A percentile compares a stretch with the other conserved stretches of the same genome.
These are phyloP conservation scores for Ormyrus labotus DNA, from an alignment of 2,888 invertebrate genomes.

Conservation along the genomic window DNA sequence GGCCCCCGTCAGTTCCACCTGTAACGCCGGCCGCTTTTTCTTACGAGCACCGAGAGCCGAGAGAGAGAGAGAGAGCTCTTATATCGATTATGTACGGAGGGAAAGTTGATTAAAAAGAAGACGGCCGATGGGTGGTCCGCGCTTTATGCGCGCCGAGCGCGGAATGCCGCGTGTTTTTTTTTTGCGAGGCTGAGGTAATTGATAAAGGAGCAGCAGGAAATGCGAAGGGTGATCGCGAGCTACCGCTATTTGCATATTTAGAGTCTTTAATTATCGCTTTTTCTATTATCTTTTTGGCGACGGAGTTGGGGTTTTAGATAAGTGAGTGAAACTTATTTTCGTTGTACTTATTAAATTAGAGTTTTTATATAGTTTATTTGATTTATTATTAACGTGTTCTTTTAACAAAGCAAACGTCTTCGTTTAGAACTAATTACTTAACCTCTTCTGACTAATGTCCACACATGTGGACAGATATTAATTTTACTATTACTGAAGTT, in stretches of 20 bases:
- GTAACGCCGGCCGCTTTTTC: slow-evolving; percentile 5
- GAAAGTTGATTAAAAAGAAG: slow-evolving; percentile 6
- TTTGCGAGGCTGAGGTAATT: not conserved
- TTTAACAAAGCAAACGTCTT: too few relatives aligned
- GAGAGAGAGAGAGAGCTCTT: not conserved
- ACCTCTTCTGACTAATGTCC: too few relatives aligned
- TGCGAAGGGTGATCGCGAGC: not conserved
- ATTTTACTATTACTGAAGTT: too few relatives aligned
- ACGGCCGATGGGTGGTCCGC: not conserved
- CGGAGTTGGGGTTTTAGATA: too few relatives aligned
- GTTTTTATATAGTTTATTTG: too few relatives aligned
- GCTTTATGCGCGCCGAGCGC: not conserved
- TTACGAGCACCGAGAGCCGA: not conserved
- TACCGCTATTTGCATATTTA: not conserved
- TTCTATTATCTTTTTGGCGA: too few relatives aligned
- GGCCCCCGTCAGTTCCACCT: not conserved
- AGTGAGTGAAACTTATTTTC: too few relatives aligned
- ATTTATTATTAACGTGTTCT: too few relatives aligned
- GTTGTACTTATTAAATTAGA: too few relatives aligned
- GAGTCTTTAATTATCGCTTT: not conserved
- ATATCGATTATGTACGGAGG: slow-evolving; percentile 20
- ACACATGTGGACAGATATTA: too few relatives aligned
- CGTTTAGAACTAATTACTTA: too few relatives aligned
- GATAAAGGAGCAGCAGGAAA: not conserved
- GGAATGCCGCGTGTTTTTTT: not conserved